These are phyloP conservation scores for Sinopyrophorus schimmeli DNA, from an alignment of 2,888 invertebrate genomes.

Conservation along the genomic window DNA sequence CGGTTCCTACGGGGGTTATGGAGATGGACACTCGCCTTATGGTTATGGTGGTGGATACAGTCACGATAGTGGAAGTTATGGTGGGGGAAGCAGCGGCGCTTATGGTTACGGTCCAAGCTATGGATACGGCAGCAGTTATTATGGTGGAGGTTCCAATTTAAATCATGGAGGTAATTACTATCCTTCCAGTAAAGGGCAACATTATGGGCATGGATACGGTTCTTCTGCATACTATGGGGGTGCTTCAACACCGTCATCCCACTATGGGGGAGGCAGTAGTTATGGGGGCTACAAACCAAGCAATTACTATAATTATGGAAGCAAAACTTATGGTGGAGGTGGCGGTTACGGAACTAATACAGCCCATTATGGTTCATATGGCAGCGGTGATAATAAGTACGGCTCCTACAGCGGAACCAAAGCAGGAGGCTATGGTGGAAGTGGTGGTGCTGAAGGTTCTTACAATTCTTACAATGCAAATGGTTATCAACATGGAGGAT, in stretches of 20 bases:
- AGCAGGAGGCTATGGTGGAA: conserved; percentile 7
- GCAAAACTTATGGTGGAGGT: conserved; percentile 3
- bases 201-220: no score
- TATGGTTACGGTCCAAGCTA: background rate
- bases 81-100: background rate
- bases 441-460: background rate
- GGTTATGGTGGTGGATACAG: conserved; percentile 3
- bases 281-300: no score
- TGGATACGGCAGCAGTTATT: background rate
- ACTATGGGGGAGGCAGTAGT: no score
- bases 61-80: background rate
- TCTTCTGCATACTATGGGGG: no score
- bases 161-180: no score
- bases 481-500: background rate
- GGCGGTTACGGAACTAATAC: background rate
- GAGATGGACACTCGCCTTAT: background rate
- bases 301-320: no score
- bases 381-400: conserved; percentile 7
- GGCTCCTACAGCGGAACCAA: conserved; percentile 4
- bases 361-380: background rate
- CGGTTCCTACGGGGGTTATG: background rate
- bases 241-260: no score
- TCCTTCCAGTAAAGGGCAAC: no score
- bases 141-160: conserved; percentile 9
- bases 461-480: background rate